These are phyloP conservation scores for Nematostella vectensis DNA, from an alignment of 92 coral and sea anemone species.

Conservation along the genomic window DNA sequence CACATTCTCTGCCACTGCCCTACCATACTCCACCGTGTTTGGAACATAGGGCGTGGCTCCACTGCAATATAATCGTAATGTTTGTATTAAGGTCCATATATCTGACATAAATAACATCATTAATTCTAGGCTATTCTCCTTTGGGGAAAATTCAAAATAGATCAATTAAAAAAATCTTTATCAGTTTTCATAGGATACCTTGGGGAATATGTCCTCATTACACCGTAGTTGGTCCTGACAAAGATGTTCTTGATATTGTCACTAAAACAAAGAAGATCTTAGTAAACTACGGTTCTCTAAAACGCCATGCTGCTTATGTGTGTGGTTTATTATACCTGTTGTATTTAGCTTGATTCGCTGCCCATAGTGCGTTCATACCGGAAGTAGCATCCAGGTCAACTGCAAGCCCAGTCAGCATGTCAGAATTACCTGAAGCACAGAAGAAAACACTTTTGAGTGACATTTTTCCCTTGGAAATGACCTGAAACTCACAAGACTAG, in stretches of 20 bases:
- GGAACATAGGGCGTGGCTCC: slow-evolving; percentile 1
- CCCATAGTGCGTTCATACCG: slow-evolving; percentile 22
- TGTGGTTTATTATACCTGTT: no score
- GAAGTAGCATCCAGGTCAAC: slow-evolving; percentile 52
- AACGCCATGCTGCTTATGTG: neutral
- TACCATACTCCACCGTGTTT: slow-evolving; percentile 13
- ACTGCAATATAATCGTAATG: no score
- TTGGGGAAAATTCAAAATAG: no score
- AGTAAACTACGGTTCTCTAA: no score
- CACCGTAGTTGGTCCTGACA: slow-evolving; percentile 59
- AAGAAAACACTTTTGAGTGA: neutral
- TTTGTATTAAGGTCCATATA: no score
- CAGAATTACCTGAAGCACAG: slow-evolving; percentile 40
- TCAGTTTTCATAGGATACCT: no score
- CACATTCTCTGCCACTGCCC: slow-evolving; percentile 20
- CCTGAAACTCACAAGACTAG: no score
- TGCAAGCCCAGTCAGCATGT: slow-evolving; percentile 55
- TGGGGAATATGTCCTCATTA: slow-evolving; percentile 15
- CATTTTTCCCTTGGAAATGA: neutral
- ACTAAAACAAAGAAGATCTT: no score
- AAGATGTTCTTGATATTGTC: slow-evolving; percentile 46
- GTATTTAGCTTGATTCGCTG: no score
- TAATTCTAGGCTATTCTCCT: no score
- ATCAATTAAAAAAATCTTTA: no score
- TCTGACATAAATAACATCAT: no score